A percentile compares a stretch with the other conserved stretches of the same genome.
These are phyloP conservation scores for Chaetura pelagica DNA, from an alignment of 2,113 vertebrate genomes.

Conservation along the genomic window DNA sequence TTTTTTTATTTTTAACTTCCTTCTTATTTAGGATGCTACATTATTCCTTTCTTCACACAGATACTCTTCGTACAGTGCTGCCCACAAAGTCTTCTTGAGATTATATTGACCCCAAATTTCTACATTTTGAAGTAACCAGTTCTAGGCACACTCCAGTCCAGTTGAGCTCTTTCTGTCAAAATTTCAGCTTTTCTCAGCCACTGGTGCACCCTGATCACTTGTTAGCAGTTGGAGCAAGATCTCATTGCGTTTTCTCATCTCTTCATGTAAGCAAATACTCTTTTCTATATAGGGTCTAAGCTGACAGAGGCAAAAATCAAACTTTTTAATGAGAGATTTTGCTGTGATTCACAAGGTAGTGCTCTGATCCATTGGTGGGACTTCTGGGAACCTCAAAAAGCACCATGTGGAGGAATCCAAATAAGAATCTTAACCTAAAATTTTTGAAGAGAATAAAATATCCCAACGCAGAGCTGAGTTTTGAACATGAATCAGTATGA, in stretches of 20 bases:
- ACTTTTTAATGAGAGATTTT: background rate
- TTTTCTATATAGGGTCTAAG: background rate
- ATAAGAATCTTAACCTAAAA: background rate
- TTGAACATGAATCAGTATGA: background rate
- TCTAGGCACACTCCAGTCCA: background rate
- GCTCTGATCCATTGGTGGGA: background rate
- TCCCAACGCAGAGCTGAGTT: background rate
- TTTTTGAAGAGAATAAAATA: background rate
- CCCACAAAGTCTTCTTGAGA: background rate
- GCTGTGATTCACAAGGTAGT: background rate
- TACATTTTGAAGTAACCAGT: background rate
- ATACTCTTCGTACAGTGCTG: background rate
- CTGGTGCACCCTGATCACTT: background rate
- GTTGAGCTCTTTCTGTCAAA: background rate
- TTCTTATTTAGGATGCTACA: background rate
- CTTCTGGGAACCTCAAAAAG: background rate
- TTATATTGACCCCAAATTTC: background rate
- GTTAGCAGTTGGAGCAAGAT: background rate
- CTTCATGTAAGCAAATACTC: background rate
- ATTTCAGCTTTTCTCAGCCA: background rate
- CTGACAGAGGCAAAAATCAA: background rate
- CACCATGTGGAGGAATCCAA: background rate
- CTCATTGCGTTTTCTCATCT: background rate
- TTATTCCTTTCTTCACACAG: background rate
- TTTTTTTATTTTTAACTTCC: conserved; percentile 9